These are phyloP conservation scores for Melipona bicolor DNA, from an alignment of 2,888 invertebrate genomes.

Conservation along the genomic window DNA sequence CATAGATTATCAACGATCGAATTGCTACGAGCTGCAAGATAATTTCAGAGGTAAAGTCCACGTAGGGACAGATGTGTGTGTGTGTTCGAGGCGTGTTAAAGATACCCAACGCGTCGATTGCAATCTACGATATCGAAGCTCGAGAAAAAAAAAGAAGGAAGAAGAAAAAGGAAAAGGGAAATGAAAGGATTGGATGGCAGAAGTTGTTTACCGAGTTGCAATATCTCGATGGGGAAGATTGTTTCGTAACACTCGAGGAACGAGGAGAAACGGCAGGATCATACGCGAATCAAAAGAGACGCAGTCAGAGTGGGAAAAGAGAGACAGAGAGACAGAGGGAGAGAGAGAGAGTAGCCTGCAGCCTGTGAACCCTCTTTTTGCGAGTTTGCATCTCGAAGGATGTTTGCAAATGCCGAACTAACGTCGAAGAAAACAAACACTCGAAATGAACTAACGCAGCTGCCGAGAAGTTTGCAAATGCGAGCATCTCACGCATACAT, in stretches of 20 bases:
- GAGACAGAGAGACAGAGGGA: not conserved
- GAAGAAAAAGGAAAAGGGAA: too few species aligned
- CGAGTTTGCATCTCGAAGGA: conserved; percentile 49
- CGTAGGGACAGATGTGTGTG: not conserved
- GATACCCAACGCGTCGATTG: not conserved
- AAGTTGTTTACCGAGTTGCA: not conserved
- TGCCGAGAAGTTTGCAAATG: conserved; percentile 43
- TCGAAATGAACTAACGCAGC: conserved; percentile 62
- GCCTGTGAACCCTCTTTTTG: conserved; percentile 41
- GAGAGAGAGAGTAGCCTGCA: conserved; percentile 25
- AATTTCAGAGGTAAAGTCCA: not conserved
- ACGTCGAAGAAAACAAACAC: conserved; percentile 67
- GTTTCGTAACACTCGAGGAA: conserved; percentile 3
- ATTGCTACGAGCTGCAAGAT: not conserved
- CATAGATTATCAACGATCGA: too few species aligned
- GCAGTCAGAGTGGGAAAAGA: conserved; percentile 14
- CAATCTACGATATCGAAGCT: not conserved
- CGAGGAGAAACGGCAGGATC: not conserved
- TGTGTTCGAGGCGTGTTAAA: not conserved
- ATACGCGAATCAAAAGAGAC: conserved; percentile 20
- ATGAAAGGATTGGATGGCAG: not conserved
- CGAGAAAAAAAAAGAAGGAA: not conserved
- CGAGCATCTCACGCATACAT: conserved; percentile 41
- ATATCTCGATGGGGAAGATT: conserved; percentile 12
- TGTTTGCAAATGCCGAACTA: conserved; percentile 59